Evolutionary conservation across 2,797 vertebrate genomes (phyloP), one percentile per base, ranked within the genome.

Genomic region (Tenualosa ilisha): DNA sequence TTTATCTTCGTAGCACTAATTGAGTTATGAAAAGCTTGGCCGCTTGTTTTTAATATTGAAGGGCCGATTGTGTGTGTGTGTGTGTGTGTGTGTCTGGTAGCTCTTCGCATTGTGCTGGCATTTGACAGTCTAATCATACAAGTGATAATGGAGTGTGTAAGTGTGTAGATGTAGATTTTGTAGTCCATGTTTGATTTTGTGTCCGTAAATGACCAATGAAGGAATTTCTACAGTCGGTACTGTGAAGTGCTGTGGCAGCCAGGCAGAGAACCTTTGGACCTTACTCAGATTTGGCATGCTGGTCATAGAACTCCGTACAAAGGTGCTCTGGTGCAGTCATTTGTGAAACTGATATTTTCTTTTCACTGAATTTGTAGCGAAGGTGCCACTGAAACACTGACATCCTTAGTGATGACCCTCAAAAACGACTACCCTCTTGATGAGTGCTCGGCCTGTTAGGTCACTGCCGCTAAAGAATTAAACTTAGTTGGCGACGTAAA

Each of bases 241-340:
- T 43, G 17, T 17, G 15, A 20, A 75, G 13, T 40, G 68, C 37
- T 46, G 20, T 51, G 43, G 20, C 6, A 24, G 20, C 31, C 2
- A 82, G 83, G 13, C 54, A 22, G 61, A 1, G 22, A 2, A 88
- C 85, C 88, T 90, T 88, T 89, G 87, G 50, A 81, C 86, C 59
- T 11, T 12, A 22, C 51, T 3, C 20, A 22, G 37, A 81, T 59
- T 20, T 22, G 7, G 20, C 50, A n/a, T 84, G 85, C n/a, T 85
- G 85, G 84, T 51, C 24, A 13, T 43, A 15, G 54, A 72, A 6
- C 26, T 82, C 88, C 89, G 93, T 89, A 86, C 93, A 95, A 94
- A 94, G 94, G 93, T 93, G 22, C 37, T 46, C 37, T 26, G 37
- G 82, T 43, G 68, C 63, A 53, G 50, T 79, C 63, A n/a, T 53